phyloP scores from a whole-genome alignment of 2,888 invertebrate species.

The Lymantria monacha region DNA sequence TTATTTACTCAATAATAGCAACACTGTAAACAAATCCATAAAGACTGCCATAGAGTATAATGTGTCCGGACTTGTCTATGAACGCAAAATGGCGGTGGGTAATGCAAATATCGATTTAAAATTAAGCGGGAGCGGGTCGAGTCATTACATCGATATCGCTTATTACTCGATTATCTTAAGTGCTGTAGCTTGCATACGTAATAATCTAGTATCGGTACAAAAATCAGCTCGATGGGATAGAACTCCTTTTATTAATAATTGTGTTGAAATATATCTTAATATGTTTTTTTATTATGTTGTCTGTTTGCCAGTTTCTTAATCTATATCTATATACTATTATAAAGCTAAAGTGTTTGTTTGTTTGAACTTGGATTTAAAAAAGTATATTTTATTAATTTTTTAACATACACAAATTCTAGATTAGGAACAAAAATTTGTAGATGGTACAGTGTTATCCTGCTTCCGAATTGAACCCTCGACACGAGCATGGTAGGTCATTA shows the following conservation, averaged over 20 bases:
- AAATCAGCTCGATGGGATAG: slow-evolving; percentile 19
- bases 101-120: slow-evolving; percentile 36
- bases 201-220: slow-evolving; percentile 29
- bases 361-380: too few species aligned
- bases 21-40: slow-evolving; percentile 13
- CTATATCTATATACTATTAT: too few species aligned
- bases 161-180: slow-evolving; percentile 41
- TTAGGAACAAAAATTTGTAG: too few species aligned
- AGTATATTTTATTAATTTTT: too few species aligned
- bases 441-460: too few species aligned
- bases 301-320: not conserved
- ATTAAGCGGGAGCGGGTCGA: slow-evolving; percentile 36
- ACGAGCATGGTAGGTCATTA: too few species aligned
- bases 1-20: slow-evolving; percentile 5
- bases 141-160: slow-evolving; percentile 39
- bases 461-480: too few species aligned
- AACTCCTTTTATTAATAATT: slow-evolving; percentile 17
- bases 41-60: slow-evolving; percentile 11
- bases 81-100: slow-evolving; percentile 19
- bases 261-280: slow-evolving; percentile 1
- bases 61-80: slow-evolving; percentile 12
- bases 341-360: too few species aligned
- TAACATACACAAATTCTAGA: too few species aligned
- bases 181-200: slow-evolving; percentile 33
- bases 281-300: not conserved